phyloP scores from a whole-genome alignment of 2,113 vertebrate species.

The Muntiacus reevesi region DNA sequence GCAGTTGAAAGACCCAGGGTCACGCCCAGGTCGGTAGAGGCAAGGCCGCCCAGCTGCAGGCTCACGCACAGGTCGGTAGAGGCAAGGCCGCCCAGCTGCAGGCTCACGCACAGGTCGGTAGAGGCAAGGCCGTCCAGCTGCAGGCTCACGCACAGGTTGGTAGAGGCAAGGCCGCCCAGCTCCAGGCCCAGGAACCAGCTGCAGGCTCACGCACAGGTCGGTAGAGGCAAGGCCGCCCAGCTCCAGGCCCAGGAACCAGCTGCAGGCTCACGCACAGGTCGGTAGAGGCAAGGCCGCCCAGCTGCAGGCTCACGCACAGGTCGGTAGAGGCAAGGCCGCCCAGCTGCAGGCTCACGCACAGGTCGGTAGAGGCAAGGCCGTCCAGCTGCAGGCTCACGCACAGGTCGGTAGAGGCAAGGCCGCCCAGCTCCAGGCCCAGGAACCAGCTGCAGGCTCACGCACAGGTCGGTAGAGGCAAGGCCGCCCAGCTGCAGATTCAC shows the following conservation, averaged over 20 bases:
- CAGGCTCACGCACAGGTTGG: not conserved
- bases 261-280: not conserved
- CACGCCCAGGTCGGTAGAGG: not conserved
- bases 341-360: not conserved
- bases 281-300: not conserved
- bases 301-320: not conserved
- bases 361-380: too few relatives aligned
- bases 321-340: not conserved
- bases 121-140: too few relatives aligned
- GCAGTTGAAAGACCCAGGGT: not conserved
- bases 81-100: too few relatives aligned
- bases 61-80: too few relatives aligned
- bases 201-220: not conserved
- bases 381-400: too few relatives aligned
- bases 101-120: too few relatives aligned
- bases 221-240: not conserved
- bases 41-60: not conserved
- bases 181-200: not conserved
- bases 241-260: rapidly evolving
- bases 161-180: not conserved
- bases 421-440: too few relatives aligned
- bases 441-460: too few relatives aligned
- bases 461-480: too few relatives aligned
- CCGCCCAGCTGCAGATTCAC: too few relatives aligned
- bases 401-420: too few relatives aligned